phyloP scores from a whole-genome alignment of 2,888 invertebrate genomes.

The Fragum sueziense region DNA sequence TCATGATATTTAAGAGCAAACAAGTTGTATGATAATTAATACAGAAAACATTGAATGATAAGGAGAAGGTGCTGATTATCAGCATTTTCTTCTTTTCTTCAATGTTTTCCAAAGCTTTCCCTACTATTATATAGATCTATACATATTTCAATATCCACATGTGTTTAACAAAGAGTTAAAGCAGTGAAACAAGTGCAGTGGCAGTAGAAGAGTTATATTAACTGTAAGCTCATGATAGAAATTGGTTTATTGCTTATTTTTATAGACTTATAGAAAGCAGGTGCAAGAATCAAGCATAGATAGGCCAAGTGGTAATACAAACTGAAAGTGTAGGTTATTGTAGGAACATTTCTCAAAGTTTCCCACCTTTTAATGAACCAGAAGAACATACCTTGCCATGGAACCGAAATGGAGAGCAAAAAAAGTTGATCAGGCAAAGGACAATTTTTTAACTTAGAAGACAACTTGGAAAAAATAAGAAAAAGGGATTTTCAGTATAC shows the following conservation, averaged over 20 bases:
- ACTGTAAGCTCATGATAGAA: background rate
- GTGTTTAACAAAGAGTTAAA: background rate
- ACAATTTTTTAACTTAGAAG: no score
- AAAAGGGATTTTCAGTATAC: no score
- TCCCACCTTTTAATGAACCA: no score
- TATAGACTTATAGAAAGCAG: conserved; percentile 13
- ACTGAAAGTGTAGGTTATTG: background rate
- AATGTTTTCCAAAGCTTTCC: background rate
- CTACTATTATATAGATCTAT: no score
- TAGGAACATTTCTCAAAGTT: no score
- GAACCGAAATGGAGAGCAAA: no score
- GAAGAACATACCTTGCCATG: no score
- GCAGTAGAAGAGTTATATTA: background rate
- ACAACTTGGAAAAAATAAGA: no score
- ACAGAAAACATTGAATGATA: background rate
- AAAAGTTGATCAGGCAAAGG: no score
- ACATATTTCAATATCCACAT: background rate
- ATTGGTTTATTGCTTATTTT: conserved; percentile 10
- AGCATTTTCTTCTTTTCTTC: background rate
- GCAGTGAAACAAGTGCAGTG: background rate
- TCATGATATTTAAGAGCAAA: no score
- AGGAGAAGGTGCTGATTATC: background rate
- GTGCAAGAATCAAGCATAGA: conserved; percentile 8
- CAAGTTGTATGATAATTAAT: background rate
- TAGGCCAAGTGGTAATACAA: background rate